Percentiles rank a stretch among this genome's conserved stretches.
phyloP scores from a whole-genome alignment of 1,140 invertebrate species.

The Drosophila repleta region DNA sequence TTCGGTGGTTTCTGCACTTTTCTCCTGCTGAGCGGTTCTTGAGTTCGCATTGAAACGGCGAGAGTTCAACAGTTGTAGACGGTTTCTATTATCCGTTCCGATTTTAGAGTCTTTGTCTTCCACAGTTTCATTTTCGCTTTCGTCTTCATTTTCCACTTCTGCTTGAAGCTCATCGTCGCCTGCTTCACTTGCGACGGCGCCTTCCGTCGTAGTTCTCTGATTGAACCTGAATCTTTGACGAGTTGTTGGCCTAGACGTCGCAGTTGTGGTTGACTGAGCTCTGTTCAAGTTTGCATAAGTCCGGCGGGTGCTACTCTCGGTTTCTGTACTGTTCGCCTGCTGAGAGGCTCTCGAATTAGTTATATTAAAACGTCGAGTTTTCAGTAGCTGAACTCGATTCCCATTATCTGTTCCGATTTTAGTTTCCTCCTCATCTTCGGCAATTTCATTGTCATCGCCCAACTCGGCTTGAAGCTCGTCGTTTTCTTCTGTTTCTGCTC shows the following conservation, averaged over 20 bases:
- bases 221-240: constrained; percentile 3
- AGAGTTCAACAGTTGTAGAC: too few species aligned
- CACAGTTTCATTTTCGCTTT: background rate
- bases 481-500: background rate
- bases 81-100: too few species aligned
- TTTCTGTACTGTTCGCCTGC: background rate
- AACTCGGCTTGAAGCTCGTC: background rate
- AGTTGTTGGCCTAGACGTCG: background rate
- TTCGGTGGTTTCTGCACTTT: too few species aligned
- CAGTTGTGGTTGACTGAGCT: background rate
- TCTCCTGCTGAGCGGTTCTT: too few species aligned
- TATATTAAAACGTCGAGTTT: background rate
- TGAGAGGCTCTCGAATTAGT: background rate
- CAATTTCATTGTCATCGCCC: background rate
- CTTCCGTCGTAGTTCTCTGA: background rate
- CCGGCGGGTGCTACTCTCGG: constrained; percentile 6
- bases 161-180: constrained; percentile 17
- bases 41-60: too few species aligned
- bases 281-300: constrained; percentile 6
- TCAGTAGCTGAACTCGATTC: background rate
- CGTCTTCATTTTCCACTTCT: constrained; percentile 7
- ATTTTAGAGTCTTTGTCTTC: too few species aligned
- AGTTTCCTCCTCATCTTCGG: background rate
- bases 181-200: background rate
- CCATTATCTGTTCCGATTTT: background rate